Evolutionary conservation across 1,140 invertebrate genomes (phyloP), one percentile per base, ranked within the genome.

Genomic region (Heterodera schachtii): DNA sequence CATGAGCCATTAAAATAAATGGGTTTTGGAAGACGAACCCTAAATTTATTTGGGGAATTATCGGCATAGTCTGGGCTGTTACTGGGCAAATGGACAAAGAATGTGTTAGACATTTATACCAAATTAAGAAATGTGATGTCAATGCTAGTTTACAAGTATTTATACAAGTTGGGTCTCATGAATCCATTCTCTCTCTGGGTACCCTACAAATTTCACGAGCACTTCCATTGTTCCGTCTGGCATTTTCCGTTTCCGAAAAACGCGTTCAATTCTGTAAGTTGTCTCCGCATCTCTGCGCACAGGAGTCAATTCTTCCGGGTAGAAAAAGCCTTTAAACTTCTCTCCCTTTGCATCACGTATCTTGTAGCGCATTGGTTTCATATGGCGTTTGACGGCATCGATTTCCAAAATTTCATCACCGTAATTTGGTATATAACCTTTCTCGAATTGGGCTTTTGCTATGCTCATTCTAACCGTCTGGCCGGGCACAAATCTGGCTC

Each of bases 101-200:
- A 77, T 2, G 44, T 67, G 47, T 78, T 77, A 21, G 75, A 60
- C 21, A 74, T 77, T 64, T 77, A 77, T 77, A 8, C 19, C 67
- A 60, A 69, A 21, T 73, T 8, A 60, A 69, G 75, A 77, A 73
- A 77, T 41, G 41, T 71, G 75, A 77, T 44, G 21, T 11, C 4
- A 16, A n/a, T 19, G 13, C 19, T 19, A 16, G 43, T 8, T 3
- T 41, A n/a, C n/a, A n/a, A 74, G 46, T n/a, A 49, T 74, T 71
- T 31, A 77, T 60, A 77, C 75, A 47, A 77, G 49, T 19, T 77
- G 19, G 0, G 75, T 31, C 21, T 77, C 75, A 73, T 60, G 52
- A n/a, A 77, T 77, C 75, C 75, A 77, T 77, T 60, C 75, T 21
- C 67, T 77, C 21, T 60, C 75, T 6, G 75, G 75, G 31, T 77